Base-by-base conservation (phyloP, 2,888 invertebrate genomes). In the Drosophila seclusa region DNA sequence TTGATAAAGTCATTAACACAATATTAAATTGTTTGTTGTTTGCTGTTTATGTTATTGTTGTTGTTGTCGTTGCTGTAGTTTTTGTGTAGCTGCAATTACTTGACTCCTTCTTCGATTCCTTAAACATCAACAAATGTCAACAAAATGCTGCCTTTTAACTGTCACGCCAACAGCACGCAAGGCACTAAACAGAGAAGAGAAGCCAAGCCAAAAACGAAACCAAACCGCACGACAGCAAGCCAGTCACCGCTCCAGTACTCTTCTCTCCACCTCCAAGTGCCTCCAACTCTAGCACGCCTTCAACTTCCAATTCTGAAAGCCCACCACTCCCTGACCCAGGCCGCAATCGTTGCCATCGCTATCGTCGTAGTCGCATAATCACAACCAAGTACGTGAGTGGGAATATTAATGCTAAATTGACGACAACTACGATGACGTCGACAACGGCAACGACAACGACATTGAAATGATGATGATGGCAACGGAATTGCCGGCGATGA, bases 351-450 rank as follows among this genome's bases (percentile, higher is more conserved):
- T 76, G 69, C 42, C 72, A 55, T 59, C 61, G 79, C 54, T 68
- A 50, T 59, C 53, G 77, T 86, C 76, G 87, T 87, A 81, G 80
- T 84, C 89, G 90, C 87, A 88, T 88, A 88, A 89, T 88, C 87
- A 87, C 89, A 87, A 82, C 82, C 85, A 78, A 82, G 83, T 90
- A 91, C 91, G 91, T 91, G 91, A 91, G 89, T 85, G 85, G 90
- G 87, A 91, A 89, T 91, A 84, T 90, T 90, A 91, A 89, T 91
- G 83, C 79, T 71, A 83, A 89, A 91, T 91, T 92, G 91, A 91
- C 89, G 87, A 86, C 88, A 82, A 84, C 80, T 69, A 78, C 79
- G 68, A 73, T 62, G 69, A 81, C 73, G 63, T 45, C 74, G 70
- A 70, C 76, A 55, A 66, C 69, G 65, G 53, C 38, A 63, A 83